Percentiles rank a stretch among this genome's conserved stretches.
Evolutionary conservation across 2,797 vertebrate species (phyloP).

Genomic region (Eospalax fontanierii): DNA sequence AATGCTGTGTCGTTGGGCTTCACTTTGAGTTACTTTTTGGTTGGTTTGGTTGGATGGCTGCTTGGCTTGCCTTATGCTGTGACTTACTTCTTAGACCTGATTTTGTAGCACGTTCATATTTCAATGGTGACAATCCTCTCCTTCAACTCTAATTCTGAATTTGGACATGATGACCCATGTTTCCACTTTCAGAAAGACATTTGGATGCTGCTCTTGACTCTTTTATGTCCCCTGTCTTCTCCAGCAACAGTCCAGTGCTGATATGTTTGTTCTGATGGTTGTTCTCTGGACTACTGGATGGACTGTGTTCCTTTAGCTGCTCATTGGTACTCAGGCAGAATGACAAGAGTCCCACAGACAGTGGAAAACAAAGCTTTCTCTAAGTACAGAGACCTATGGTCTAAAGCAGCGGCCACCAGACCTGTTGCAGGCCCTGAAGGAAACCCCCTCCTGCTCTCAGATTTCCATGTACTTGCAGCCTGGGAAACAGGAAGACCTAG

Average conservation of each 20-base stretch:
- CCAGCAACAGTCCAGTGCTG: not conserved
- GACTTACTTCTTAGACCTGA: constrained; percentile 33
- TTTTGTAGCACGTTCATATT: constrained; percentile 31
- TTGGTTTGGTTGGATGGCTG: not conserved
- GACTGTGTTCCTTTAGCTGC: not conserved
- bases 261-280: not conserved
- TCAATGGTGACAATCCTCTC: not conserved
- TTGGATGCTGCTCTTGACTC: not conserved
- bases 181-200: constrained; percentile 47
- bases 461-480: not conserved
- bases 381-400: not conserved
- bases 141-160: constrained; percentile 3
- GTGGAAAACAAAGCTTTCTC: constrained; percentile 1
- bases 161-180: not conserved
- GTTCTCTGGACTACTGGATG: not conserved
- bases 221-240: not conserved
- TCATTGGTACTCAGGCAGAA: not conserved
- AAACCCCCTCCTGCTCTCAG: not conserved
- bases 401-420: not conserved
- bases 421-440: not conserved
- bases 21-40: not conserved
- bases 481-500: constrained; percentile 16
- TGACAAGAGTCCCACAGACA: not conserved
- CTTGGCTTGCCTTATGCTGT: not conserved
- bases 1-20: not conserved